Percentiles rank a stretch among this genome's conserved stretches.
phyloP scores from a whole-genome alignment of 2,888 invertebrate species.

The Cyclophora punctaria region DNA sequence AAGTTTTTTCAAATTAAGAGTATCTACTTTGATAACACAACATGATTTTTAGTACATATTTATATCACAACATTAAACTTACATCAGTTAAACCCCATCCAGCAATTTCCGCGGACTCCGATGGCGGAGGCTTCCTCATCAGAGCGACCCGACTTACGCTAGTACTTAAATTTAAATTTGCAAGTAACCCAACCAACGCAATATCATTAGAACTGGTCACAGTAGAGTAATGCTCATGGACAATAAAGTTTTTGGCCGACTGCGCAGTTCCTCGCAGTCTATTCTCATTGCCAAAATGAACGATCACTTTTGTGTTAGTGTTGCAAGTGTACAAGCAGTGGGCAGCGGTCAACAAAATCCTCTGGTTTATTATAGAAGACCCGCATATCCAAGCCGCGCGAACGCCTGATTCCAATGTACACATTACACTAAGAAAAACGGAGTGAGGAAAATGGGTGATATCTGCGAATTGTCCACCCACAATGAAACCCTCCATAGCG shows the following conservation, averaged over 20 bases:
- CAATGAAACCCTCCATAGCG: slow-evolving; percentile 17
- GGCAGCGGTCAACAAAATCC: slow-evolving; percentile 29
- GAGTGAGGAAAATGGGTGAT: slow-evolving; percentile 23
- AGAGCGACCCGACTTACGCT: slow-evolving; percentile 19
- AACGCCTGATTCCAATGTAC: not conserved
- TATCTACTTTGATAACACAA: too few species aligned
- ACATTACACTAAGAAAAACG: slow-evolving; percentile 16
- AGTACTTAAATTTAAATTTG: not conserved
- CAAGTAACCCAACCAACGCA: slow-evolving; percentile 13
- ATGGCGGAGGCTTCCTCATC: slow-evolving; percentile 15
- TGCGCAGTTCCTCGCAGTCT: not conserved
- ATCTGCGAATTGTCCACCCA: slow-evolving; percentile 14
- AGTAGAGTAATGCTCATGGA: slow-evolving; percentile 10
- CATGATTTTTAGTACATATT: too few species aligned
- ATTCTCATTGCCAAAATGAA: slow-evolving; percentile 13
- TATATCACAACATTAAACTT: slow-evolving; percentile 6
- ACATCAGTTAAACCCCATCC: slow-evolving; percentile 29
- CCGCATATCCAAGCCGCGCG: slow-evolving; percentile 24
- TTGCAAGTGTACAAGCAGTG: slow-evolving; percentile 24
- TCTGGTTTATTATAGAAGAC: slow-evolving; percentile 31
- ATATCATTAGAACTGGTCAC: slow-evolving; percentile 8
- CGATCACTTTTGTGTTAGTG: not conserved
- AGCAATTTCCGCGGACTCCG: slow-evolving; percentile 14
- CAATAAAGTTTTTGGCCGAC: not conserved
- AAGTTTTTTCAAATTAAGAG: too few species aligned